Base-by-base conservation (phyloP, 2,888 invertebrate genomes). In the Chirona hameri region DNA sequence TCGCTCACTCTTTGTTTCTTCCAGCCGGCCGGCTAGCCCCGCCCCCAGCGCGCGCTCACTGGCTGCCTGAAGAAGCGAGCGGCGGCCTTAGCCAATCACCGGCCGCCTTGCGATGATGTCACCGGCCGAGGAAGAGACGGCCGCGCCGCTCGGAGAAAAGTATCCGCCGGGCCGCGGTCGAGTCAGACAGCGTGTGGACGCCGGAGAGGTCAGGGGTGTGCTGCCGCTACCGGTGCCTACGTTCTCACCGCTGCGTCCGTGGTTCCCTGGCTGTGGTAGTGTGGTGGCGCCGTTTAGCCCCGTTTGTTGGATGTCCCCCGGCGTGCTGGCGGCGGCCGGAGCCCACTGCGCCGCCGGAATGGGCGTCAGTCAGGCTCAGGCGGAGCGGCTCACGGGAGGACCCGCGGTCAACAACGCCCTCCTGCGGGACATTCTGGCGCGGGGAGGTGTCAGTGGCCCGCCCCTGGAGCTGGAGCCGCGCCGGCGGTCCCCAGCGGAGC, bases 181-280 rank as follows among this genome's bases (percentile, higher is more conserved):
- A 80, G 87, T 87, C 81, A 85, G 89, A 83, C 88, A 89, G 85
- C 85, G 89, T 82, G 89, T 89, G 55, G 89, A 89, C 86, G 89
- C 89, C 69, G 89, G 89, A 39, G 88, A 89, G 85, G 88, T 88
- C 15, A 85, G 89, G 55, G 89, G 89, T 85, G 87, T 87, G 60
- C 83, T 79, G 79, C 29, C 83, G 65, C 9, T 48, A 12, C 48
- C 48, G 48, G 48, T 48, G 48, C 15, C 55, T 57, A 55, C 31
- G 24, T 81, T 81, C 29, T 12, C 27, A 1, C 81, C 52, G 29
- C 81, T 57, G 52, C 57, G 81, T 2, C 65, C 60, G 60, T 65
- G 60, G 80, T 81, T 80, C 81, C 52, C 18, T 18, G 31, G 69
- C n/a, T 46, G 76, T 24, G 39, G 15, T 10, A 29, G 76, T 15